phyloP scores from a whole-genome alignment of 2,113 vertebrate genomes.

The Gambusia affinis region DNA sequence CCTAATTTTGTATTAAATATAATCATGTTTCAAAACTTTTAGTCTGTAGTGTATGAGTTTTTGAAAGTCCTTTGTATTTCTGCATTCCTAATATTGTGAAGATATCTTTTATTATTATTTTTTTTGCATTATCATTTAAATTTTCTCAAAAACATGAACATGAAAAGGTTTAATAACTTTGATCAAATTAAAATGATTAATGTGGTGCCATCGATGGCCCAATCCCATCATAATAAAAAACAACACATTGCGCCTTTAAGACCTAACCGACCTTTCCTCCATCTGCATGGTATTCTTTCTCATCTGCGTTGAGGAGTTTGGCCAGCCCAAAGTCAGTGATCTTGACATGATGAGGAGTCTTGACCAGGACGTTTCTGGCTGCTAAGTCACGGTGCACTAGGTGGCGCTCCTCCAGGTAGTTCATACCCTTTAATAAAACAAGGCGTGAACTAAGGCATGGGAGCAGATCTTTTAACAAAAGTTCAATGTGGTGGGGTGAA shows the following conservation, averaged over 20 bases:
- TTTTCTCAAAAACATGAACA: no score
- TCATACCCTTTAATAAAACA: slow-evolving; percentile 88
- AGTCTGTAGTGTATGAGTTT: background rate
- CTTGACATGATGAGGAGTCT: slow-evolving; percentile 95
- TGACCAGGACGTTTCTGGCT: slow-evolving; percentile 95
- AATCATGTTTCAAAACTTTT: background rate
- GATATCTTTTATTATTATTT: background rate
- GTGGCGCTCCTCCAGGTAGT: slow-evolving; percentile 94
- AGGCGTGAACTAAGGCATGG: slow-evolving; percentile 14
- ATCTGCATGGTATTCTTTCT: slow-evolving; percentile 96
- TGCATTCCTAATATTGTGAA: background rate
- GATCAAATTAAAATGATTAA: no score
- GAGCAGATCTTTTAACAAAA: background rate
- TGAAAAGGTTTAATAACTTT: no score
- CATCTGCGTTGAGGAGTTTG: slow-evolving; percentile 91
- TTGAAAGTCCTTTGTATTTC: background rate
- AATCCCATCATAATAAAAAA: background rate
- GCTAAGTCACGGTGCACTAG: slow-evolving; percentile 96
- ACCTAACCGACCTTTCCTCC: slow-evolving; percentile 87
- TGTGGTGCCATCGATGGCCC: no score
- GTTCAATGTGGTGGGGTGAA: background rate
- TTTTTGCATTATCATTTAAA: no score
- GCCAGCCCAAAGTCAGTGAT: slow-evolving; percentile 98
- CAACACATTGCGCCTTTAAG: background rate
- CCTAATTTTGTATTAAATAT: background rate